A percentile compares a stretch with the other conserved stretches of the same genome.
Evolutionary conservation across 2,113 vertebrate genomes (phyloP).

Genomic region (Alectura lathami): DNA sequence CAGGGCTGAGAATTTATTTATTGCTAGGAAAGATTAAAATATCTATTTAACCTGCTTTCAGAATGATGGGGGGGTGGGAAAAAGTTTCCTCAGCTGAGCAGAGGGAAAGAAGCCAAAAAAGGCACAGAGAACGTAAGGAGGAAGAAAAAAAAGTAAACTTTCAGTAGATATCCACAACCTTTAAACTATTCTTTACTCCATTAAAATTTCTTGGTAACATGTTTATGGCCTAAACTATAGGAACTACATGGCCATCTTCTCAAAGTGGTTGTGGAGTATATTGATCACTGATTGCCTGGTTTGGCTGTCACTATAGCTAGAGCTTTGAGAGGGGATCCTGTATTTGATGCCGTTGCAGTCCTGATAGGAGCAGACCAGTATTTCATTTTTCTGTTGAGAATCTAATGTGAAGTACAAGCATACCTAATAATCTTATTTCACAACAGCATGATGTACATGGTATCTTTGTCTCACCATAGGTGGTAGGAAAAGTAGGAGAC

Average conservation of each 20-base stretch:
- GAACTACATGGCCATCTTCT: neutral
- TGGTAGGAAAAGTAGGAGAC: neutral
- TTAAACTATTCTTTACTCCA: neutral
- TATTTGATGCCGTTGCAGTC: neutral
- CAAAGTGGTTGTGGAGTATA: neutral
- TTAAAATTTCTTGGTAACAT: neutral
- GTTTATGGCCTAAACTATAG: neutral
- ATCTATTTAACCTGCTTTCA: neutral
- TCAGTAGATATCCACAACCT: neutral
- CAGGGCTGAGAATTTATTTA: neutral
- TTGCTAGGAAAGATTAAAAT: neutral
- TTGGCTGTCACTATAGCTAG: fast-evolving
- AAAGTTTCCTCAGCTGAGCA: neutral
- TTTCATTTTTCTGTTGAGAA: neutral
- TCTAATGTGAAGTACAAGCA: neutral
- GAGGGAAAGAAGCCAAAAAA: neutral
- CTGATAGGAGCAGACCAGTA: neutral
- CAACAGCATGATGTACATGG: neutral
- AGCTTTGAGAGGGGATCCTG: neutral
- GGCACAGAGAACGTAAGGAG: neutral
- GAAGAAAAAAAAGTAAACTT: neutral
- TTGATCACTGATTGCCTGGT: neutral
- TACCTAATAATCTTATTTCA: neutral
- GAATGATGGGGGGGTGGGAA: neutral
- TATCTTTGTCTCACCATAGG: fast-evolving